phyloP scores from a whole-genome alignment of 2,888 invertebrate species.

The Augiades crinisus region DNA sequence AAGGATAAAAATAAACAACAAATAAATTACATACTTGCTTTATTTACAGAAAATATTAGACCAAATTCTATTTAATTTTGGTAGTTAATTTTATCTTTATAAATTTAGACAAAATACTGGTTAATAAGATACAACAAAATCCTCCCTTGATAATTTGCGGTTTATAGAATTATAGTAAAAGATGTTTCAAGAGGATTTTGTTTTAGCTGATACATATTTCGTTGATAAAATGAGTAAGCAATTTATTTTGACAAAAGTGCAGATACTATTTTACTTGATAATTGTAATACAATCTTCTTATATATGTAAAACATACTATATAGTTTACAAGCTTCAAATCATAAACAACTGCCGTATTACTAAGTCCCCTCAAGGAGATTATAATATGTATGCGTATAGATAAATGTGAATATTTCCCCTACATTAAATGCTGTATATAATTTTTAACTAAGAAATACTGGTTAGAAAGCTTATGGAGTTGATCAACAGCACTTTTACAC shows the following conservation, averaged over 20 bases:
- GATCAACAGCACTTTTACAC: conserved; percentile 2
- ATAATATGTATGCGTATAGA: conserved; percentile 29
- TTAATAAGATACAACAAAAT: conserved; percentile 57
- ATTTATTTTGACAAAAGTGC: conserved; percentile 62
- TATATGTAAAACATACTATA: conserved; percentile 49
- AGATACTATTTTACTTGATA: conserved; percentile 61
- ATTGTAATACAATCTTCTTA: conserved; percentile 69
- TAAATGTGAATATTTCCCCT: conserved; percentile 24
- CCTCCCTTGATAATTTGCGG: conserved; percentile 38
- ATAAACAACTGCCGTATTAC: conserved; percentile 43
- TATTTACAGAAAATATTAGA: conserved; percentile 81
- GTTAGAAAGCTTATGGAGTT: conserved; percentile 27
- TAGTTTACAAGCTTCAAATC: conserved; percentile 58
- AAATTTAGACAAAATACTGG: conserved; percentile 65
- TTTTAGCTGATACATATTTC: conserved; percentile 43
- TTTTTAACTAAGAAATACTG: conserved; percentile 25
- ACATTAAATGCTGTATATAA: conserved; percentile 25
- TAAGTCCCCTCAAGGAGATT: conserved; percentile 40
- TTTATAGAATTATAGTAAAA: conserved; percentile 26
- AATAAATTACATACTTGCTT: conserved; percentile 75
- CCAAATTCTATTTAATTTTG: conserved; percentile 69
- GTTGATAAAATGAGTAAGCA: conserved; percentile 60
- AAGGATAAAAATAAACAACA: conserved; percentile 46
- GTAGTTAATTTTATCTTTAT: conserved; percentile 57
- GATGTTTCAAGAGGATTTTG: conserved; percentile 50